A percentile compares a stretch with the other conserved stretches of the same genome.
Conservation (phyloP, 64 coral and sea anemone species). For the Porites australiensis region DNA sequence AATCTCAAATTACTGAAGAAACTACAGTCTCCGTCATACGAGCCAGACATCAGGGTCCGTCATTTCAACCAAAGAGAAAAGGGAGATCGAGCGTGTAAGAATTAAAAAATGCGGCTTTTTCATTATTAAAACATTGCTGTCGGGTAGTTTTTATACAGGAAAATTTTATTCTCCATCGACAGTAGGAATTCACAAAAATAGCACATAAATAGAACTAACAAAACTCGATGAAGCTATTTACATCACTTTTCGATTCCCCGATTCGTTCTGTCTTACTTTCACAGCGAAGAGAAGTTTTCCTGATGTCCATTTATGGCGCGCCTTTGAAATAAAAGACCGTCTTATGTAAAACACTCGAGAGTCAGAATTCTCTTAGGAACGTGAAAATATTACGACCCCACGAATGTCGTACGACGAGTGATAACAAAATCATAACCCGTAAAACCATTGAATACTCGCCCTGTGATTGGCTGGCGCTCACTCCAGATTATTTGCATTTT, state of each 20-base stretch:
- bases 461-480: constrained; percentile 70
- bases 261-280: neutral
- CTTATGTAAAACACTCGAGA: constrained; percentile 89
- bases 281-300: constrained; percentile 7
- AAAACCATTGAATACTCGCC: constrained; percentile 77
- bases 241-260: neutral
- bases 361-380: constrained; percentile 66
- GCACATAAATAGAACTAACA: constrained; percentile 37
- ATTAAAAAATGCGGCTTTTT: constrained; percentile 48
- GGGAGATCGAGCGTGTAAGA: constrained; percentile 9
- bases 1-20: constrained; percentile 34
- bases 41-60: neutral
- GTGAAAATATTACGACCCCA: constrained; percentile 58
- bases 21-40: constrained; percentile 19
- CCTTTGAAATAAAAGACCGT: constrained; percentile 23
- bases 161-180: constrained; percentile 22
- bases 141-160: constrained; percentile 29
- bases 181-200: constrained; percentile 31
- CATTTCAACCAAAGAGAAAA: neutral
- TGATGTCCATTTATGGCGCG: neutral
- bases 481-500: constrained; percentile 61
- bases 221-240: constrained; percentile 42
- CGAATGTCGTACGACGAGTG: constrained; percentile 54
- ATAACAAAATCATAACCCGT: constrained; percentile 87
- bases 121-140: constrained; percentile 51